Percentiles rank a stretch among this genome's conserved stretches.
These are phyloP conservation scores for Cantharis rufa DNA, from an alignment of 2,888 invertebrate species.

Conservation along the genomic window DNA sequence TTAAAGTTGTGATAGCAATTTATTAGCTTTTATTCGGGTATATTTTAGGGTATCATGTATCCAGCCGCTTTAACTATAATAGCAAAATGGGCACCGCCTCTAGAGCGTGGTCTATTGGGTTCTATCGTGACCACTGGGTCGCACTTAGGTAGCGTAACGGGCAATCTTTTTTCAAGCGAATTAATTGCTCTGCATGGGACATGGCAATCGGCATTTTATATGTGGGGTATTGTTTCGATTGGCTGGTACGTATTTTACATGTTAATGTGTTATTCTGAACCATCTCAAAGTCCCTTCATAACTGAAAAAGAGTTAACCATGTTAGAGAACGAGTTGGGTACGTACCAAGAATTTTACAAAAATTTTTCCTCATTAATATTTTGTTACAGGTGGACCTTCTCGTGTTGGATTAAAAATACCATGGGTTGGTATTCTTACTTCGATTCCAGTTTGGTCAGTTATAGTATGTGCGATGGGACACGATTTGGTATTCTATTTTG, in stretches of 20 bases:
- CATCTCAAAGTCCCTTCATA: slow-evolving; percentile 60
- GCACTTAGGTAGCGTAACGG: slow-evolving; percentile 55
- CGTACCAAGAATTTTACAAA: not conserved
- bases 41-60: slow-evolving; percentile 62
- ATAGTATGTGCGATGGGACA: slow-evolving; percentile 74
- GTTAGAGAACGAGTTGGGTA: slow-evolving; percentile 44
- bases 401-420: not conserved
- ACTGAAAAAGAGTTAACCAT: slow-evolving; percentile 58
- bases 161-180: slow-evolving; percentile 12
- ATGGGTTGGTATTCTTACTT: slow-evolving; percentile 72
- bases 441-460: slow-evolving; percentile 72
- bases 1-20: too few species aligned
- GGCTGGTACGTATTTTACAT: slow-evolving; percentile 59
- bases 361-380: slow-evolving; percentile 44
- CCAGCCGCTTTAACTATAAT: slow-evolving; percentile 65
- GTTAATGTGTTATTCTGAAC: slow-evolving; percentile 58
- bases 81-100: slow-evolving; percentile 64
- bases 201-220: slow-evolving; percentile 64
- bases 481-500: slow-evolving; percentile 71
- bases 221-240: slow-evolving; percentile 60
- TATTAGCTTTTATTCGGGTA: too few species aligned
- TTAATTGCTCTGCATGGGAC: slow-evolving; percentile 55
- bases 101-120: slow-evolving; percentile 61
- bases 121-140: slow-evolving; percentile 65
- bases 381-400: not conserved